Conservation (phyloP, 1,140 invertebrate species). For the Chironomus striatipennis region DNA sequence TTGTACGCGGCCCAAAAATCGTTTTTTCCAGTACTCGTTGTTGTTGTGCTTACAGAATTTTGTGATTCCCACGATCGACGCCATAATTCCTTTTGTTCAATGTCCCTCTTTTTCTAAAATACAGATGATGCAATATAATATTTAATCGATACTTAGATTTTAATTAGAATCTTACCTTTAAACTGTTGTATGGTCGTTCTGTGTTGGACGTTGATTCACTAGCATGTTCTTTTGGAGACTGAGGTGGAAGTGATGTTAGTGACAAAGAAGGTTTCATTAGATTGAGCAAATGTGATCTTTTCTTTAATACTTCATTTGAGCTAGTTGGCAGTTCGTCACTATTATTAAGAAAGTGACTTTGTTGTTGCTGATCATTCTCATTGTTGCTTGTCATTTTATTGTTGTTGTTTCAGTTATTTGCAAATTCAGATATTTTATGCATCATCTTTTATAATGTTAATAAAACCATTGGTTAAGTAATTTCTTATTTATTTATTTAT, state of each 20-base stretch:
- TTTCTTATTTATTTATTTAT: too few species aligned
- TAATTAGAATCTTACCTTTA: conserved; percentile 47
- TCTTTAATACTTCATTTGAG: neutral
- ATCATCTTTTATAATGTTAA: too few species aligned
- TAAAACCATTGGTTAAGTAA: too few species aligned
- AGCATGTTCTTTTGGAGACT: conserved; percentile 33
- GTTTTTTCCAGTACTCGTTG: conserved; percentile 50
- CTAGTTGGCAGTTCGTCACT: neutral
- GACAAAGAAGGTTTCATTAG: conserved; percentile 38
- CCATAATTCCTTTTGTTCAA: conserved; percentile 51
- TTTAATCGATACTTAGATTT: neutral
- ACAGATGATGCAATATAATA: conserved; percentile 15
- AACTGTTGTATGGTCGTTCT: conserved; percentile 55
- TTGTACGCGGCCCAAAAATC: conserved; percentile 88
- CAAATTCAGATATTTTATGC: too few species aligned
- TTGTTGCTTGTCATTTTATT: neutral
- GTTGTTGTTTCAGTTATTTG: neutral
- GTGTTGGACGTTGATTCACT: conserved; percentile 35
- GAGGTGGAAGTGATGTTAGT: conserved; percentile 37
- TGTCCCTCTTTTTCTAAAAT: conserved; percentile 38
- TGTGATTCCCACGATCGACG: conserved; percentile 60
- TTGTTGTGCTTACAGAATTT: conserved; percentile 46
- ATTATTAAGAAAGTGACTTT: too few species aligned
- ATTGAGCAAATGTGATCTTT: conserved; percentile 8
- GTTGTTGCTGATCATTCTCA: too few species aligned